phyloP scores from a whole-genome alignment of 2,113 vertebrate genomes.

The Ciconia stormi region DNA sequence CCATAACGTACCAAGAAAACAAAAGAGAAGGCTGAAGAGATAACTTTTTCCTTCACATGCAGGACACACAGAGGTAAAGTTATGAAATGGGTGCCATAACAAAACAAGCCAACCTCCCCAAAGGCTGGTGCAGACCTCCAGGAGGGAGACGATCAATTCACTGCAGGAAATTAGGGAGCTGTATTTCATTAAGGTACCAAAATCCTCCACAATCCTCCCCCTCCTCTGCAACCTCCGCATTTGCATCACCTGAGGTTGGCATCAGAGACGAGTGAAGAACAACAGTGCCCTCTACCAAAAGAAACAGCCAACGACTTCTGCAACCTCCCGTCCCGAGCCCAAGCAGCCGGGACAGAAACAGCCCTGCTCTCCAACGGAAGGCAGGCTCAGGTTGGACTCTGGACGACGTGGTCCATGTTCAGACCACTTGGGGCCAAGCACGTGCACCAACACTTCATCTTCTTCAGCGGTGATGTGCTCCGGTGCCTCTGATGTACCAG shows the following conservation, averaged over 20 bases:
- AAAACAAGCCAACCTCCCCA: not conserved
- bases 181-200: not conserved
- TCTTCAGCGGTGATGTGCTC: accelerated
- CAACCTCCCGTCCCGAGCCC: accelerated
- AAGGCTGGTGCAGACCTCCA: not conserved
- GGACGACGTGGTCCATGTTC: accelerated
- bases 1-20: not conserved
- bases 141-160: not conserved
- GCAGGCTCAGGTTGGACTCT: not conserved
- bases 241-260: not conserved
- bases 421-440: not conserved
- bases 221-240: not conserved
- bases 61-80: not conserved
- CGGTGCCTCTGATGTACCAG: not conserved
- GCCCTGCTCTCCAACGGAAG: not conserved
- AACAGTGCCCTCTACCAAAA: slow-evolving; percentile 18
- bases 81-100: not conserved
- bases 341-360: not conserved
- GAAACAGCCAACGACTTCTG: not conserved
- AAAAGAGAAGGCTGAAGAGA: not conserved
- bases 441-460: not conserved
- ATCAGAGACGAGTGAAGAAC: not conserved
- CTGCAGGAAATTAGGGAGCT: not conserved
- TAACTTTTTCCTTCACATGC: not conserved
- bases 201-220: not conserved